Base-by-base conservation (phyloP, 64 coral and sea anemone genomes). In the Montipora foliosa region DNA sequence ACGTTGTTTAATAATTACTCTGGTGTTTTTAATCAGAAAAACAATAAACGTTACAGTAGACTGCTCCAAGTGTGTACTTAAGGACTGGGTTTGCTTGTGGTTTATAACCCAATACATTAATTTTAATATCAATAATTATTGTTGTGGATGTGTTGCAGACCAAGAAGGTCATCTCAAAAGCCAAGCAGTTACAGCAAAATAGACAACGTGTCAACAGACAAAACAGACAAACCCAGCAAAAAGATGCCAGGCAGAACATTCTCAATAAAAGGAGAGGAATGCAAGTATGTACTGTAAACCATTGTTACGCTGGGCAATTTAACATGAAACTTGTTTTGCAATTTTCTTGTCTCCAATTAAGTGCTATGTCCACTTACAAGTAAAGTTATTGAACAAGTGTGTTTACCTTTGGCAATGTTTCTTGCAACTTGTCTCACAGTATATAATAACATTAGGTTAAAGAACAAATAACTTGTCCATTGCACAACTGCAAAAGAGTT, bases 161-260 rank as follows among this genome's bases (percentile, higher is more conserved):
- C 10, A 93, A 87, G 47, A 73, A 87, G 75, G 79, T 93, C n/a
- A 9, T 93, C n/a, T 78, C 83, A 20, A 93, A 76, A 70, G 83
- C 80, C 10, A 87, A 87, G 8, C 58, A 93, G 25, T 49, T 85
- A n/a, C 91, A 93, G 44, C 51, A 25, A 44, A 93, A 87, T 24
- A 59, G 60, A 58, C 69, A 70, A 51, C 79, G 5, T 16, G 29
- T 76, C 3, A 93, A 79, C 75, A 78, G 82, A 87, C 72, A 77
- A 25, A 86, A 75, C 69, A 81, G 82, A 21, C 83, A 93, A 52
- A 87, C 46, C 11, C 83, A 85, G 58, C 67, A 76, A 61, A 93
- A 78, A 87, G 91, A 93, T 93, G 91, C 91, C 49, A 87, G 91
- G 25, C 91, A 87, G 62, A 93, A 93, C 69, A 87, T 93, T 22